phyloP scores from a whole-genome alignment of 2,888 invertebrate species.

The Amiota communis region DNA sequence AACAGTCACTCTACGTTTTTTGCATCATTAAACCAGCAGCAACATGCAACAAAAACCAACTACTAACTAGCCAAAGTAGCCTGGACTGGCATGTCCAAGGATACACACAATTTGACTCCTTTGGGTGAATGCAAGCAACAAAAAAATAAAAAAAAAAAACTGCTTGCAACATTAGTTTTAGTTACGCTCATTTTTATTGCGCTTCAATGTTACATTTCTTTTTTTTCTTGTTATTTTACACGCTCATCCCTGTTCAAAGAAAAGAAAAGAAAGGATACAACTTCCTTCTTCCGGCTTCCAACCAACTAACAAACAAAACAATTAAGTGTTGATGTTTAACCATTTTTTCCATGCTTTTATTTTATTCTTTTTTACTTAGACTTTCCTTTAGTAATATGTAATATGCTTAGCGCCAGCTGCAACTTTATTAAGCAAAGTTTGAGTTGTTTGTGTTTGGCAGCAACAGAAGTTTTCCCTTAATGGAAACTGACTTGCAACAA shows the following conservation, averaged over 20 bases:
- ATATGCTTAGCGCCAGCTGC: conserved; percentile 53
- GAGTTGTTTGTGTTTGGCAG: conserved; percentile 48
- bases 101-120: background rate
- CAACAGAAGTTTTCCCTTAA: conserved; percentile 51
- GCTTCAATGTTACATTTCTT: too few species aligned
- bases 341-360: conserved; percentile 50
- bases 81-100: too few species aligned
- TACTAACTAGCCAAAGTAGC: conserved; percentile 9
- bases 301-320: conserved; percentile 52
- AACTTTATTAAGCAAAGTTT: conserved; percentile 68
- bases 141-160: conserved; percentile 17
- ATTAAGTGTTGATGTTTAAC: conserved; percentile 70
- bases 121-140: conserved; percentile 7
- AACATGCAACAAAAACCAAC: conserved; percentile 22
- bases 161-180: conserved; percentile 26
- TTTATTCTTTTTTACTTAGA: conserved; percentile 11
- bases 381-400: conserved; percentile 26
- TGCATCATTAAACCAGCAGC: background rate
- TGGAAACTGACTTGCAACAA: conserved; percentile 66
- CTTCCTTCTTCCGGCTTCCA: conserved; percentile 22
- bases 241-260: background rate
- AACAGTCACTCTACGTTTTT: background rate
- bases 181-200: conserved; percentile 15
- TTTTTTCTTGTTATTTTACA: background rate
- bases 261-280: conserved; percentile 18